Base-by-base conservation (phyloP, 2,888 invertebrate genomes). In the Tuta absoluta region DNA sequence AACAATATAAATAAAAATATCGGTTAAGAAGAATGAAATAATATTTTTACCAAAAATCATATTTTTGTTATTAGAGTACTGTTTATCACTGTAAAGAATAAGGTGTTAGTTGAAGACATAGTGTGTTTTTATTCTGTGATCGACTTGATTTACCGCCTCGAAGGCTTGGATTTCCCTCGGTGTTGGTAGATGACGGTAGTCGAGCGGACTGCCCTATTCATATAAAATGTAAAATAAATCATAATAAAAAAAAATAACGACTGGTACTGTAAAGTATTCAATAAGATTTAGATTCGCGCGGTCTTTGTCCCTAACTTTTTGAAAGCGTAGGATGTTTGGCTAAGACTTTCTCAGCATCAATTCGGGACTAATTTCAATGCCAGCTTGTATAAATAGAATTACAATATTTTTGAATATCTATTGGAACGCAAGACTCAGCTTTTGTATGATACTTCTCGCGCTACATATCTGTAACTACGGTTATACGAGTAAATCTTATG, bases 21-120 rank as follows among this genome's bases (percentile, higher is more conserved):
- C 78, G 81, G 77, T 80, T 85, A 85, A 84, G 82, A 78, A 78
- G 73, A 80, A 78, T 76, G 76, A 72, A 82, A 83, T 76, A 82
- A 84, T 83, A 85, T 85, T 86, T 89, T 87, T 84, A 83, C 85
- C 84, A 85, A 86, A 86, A 86, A 86, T 87, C 78, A 76, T 87
- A 87, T 87, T 89, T 89, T 89, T 88, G 82, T 89, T 89, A 86
- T 84, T 83, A 84, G 80, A 81, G 67, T 80, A 85, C 82, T 83
- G 81, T 84, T 82, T 81, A 82, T 78, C 75, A 77, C 75, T 84
- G 74, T 82, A 75, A 78, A 80, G 73, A 65, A 73, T 80, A 81
- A 82, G 84, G 77, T 75, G 75, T 77, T 83, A 84, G 81, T 80
- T 78, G 82, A 77, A 77, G 79, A 77, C 78, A 80, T 80, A 81